phyloP scores from a whole-genome alignment of 2,113 vertebrate species.

The Pluvianellus socialis region DNA sequence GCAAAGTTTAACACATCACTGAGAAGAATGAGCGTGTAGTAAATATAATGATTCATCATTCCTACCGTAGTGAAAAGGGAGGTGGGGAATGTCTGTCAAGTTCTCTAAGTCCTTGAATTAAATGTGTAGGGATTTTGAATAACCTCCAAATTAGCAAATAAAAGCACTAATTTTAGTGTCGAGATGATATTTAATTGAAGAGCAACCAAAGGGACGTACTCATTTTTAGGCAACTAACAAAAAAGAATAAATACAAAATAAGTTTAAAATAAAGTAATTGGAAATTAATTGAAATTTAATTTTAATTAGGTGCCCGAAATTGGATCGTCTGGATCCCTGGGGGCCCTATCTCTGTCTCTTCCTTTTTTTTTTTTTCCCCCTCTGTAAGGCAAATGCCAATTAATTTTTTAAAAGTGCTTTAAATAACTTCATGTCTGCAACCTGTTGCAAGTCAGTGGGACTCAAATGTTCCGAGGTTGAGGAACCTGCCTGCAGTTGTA shows the following conservation, averaged over 20 bases:
- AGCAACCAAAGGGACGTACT: background rate
- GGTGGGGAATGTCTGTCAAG: conserved; percentile 52
- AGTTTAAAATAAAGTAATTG: conserved; percentile 49
- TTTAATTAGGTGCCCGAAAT: conserved; percentile 60
- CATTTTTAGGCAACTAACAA: conserved; percentile 3
- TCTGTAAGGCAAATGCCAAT: conserved; percentile 35
- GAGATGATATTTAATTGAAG: conserved; percentile 37
- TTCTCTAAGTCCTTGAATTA: conserved; percentile 39
- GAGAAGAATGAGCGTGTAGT: background rate
- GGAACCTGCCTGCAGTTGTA: background rate
- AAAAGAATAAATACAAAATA: conserved; percentile 40
- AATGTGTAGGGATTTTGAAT: conserved; percentile 1
- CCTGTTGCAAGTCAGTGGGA: background rate
- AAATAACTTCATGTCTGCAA: conserved; percentile 44
- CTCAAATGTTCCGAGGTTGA: background rate
- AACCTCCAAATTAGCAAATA: conserved; percentile 4
- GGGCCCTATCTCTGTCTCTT: background rate
- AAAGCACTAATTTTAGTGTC: conserved; percentile 3
- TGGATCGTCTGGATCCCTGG: conserved; percentile 22
- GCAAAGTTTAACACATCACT: background rate
- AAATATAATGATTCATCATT: conserved; percentile 55
- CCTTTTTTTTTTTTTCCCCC: background rate
- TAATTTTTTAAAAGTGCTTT: conserved; percentile 52
- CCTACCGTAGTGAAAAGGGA: background rate
- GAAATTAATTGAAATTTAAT: conserved; percentile 61